A percentile compares a stretch with the other conserved stretches of the same genome.
These are phyloP conservation scores for Standfussiana lucernea DNA, from an alignment of 2,888 invertebrate species.

Conservation along the genomic window DNA sequence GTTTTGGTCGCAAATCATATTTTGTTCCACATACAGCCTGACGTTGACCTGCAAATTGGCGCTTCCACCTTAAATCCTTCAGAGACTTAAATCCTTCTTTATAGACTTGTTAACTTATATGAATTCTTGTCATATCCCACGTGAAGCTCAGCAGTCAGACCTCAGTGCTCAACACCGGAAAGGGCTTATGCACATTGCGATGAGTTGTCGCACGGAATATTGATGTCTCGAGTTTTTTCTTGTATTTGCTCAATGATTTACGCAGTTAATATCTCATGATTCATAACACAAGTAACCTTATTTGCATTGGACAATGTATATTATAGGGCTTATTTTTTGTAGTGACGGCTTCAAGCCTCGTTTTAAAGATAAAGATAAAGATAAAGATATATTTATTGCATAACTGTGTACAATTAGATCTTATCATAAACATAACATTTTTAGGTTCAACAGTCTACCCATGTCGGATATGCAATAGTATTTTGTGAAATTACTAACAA, in stretches of 20 bases:
- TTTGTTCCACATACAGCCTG: no score
- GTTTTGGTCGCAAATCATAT: no score
- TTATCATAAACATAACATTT: no score
- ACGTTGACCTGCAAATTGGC: no score
- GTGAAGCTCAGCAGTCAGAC: background rate
- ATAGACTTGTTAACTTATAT: background rate
- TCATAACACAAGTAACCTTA: slow-evolving; percentile 38
- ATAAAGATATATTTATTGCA: no score
- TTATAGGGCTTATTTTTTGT: slow-evolving; percentile 27
- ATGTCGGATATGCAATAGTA: no score
- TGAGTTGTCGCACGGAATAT: slow-evolving; percentile 51
- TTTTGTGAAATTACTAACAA: no score
- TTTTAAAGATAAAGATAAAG: no score
- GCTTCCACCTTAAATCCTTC: no score
- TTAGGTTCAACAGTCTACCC: no score
- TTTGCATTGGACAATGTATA: slow-evolving; percentile 60
- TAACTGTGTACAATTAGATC: no score
- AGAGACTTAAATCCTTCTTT: no score
- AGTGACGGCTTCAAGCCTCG: background rate
- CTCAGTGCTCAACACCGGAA: slow-evolving; percentile 49
- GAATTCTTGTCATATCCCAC: slow-evolving; percentile 32
- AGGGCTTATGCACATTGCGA: slow-evolving; percentile 37
- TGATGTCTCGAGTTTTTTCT: slow-evolving; percentile 42
- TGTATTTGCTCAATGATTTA: slow-evolving; percentile 52
- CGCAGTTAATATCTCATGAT: slow-evolving; percentile 58